A percentile compares a stretch with the other conserved stretches of the same genome.
Conservation (phyloP, 2,797 vertebrate species). For the Clarias fuscus region DNA sequence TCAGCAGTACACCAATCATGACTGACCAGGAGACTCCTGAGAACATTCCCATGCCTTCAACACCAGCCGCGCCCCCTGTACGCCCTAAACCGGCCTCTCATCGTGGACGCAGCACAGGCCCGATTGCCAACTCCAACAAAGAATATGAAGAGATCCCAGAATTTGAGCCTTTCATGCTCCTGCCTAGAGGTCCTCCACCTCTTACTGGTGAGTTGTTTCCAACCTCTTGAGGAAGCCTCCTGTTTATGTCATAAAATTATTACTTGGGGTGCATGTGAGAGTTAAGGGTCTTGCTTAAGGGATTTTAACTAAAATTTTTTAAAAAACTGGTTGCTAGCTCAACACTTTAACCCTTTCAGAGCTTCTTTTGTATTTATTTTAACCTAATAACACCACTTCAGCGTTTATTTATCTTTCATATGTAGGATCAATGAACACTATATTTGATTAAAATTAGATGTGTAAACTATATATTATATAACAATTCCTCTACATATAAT, state of each 20-base stretch:
- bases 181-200: slow-evolving; percentile 78
- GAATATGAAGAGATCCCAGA: slow-evolving; percentile 77
- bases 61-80: neutral
- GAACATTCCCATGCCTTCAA: neutral
- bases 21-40: slow-evolving; percentile 42
- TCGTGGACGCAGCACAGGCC: slow-evolving; percentile 77
- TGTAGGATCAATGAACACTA: neutral
- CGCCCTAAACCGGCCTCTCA: slow-evolving; percentile 56
- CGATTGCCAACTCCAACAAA: slow-evolving; percentile 79
- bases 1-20: slow-evolving; percentile 33
- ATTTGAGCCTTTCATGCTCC: slow-evolving; percentile 74
- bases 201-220: slow-evolving; percentile 73
- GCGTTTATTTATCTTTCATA: neutral
- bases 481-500: too few relatives aligned
- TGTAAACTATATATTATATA: neutral
- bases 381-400: neutral
- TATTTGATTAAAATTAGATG: neutral
- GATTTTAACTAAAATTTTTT: neutral
- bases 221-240: neutral
- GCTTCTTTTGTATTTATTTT: neutral
- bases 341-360: neutral
- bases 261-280: neutral
- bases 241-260: neutral
- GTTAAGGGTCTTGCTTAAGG: neutral
- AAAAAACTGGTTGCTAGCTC: neutral